Base-by-base conservation (phyloP, 2,888 invertebrate species). In the Euplagia quadripunctaria region DNA sequence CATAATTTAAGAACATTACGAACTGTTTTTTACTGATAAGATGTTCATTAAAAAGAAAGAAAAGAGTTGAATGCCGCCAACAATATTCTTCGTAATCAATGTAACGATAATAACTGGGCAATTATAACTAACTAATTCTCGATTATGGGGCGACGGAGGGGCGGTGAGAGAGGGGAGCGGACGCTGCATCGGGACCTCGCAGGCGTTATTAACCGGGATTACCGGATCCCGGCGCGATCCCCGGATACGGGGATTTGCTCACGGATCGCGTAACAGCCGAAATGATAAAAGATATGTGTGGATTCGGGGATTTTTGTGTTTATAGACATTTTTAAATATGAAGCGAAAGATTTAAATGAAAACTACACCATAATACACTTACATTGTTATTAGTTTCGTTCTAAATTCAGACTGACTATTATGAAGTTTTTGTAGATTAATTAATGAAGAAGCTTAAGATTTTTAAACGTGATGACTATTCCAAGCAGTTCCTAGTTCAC, bases 141-240 rank as follows among this genome's bases (percentile, higher is more conserved):
- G 91, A 93, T 94, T 94, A 94, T 92, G 91, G 92, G 85, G 86
- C 88, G 91, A 90, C 86, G 87, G 89, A 85, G 89, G 86, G 82
- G 82, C 78, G 76, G 17, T 42, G 11, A 7, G 64, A 1, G 46
- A 46, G 78, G 83, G 79, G 83, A 81, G 88, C 85, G 83, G 87
- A 88, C 85, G 86, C 85, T 83, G 89, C 89, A 73, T 75, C 79
- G 83, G 81, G 82, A 83, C 80, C 80, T 82, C 79, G 81, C 90
- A 88, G 90, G 92, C 94, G 94, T 94, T 94, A 95, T 95, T 95
- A 94, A 94, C 95, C 94, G 93, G 95, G 95, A 94, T 95, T 94
- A 95, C 94, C 91, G 94, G 94, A 93, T 93, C 91, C 90, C 90
- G 88, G 85, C 88, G 89, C 89, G 89, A 91, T 90, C 90, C 93